phyloP scores from a whole-genome alignment of 2,113 vertebrate genomes.

The Percopsis transmontana region DNA sequence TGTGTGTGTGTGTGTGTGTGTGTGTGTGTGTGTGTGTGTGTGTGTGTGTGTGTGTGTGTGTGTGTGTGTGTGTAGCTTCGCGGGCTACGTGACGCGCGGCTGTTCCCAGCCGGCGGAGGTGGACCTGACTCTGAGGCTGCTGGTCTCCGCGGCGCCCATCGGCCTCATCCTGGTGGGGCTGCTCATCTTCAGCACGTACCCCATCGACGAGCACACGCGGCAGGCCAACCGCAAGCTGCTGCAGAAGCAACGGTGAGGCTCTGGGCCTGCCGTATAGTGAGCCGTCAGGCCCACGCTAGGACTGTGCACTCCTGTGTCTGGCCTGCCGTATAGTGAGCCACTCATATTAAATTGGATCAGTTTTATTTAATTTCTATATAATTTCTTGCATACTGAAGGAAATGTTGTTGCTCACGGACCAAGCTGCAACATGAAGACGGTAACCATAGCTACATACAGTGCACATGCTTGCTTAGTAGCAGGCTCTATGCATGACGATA shows the following conservation, averaged over 20 bases:
- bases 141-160: slow-evolving; percentile 88
- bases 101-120: slow-evolving; percentile 87
- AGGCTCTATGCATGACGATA: no score
- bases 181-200: slow-evolving; percentile 87
- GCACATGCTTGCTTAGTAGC: no score
- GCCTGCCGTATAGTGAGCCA: not conserved
- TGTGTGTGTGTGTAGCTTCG: slow-evolving; percentile 78
- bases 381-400: no score
- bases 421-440: no score
- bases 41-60: not conserved
- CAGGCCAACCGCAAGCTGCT: slow-evolving; percentile 89
- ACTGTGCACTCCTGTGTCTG: not conserved
- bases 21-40: not conserved
- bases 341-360: no score
- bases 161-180: slow-evolving; percentile 87
- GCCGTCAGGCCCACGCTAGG: no score
- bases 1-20: not conserved
- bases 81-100: slow-evolving; percentile 86
- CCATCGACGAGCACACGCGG: slow-evolving; percentile 87
- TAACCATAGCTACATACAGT: no score
- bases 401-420: no score
- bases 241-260: slow-evolving; percentile 84
- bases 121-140: slow-evolving; percentile 86
- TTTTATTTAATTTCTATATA: no score
- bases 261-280: no score